Evolutionary conservation across 2,797 vertebrate species (phyloP).

Genomic region (Urophycis tenuis): DNA sequence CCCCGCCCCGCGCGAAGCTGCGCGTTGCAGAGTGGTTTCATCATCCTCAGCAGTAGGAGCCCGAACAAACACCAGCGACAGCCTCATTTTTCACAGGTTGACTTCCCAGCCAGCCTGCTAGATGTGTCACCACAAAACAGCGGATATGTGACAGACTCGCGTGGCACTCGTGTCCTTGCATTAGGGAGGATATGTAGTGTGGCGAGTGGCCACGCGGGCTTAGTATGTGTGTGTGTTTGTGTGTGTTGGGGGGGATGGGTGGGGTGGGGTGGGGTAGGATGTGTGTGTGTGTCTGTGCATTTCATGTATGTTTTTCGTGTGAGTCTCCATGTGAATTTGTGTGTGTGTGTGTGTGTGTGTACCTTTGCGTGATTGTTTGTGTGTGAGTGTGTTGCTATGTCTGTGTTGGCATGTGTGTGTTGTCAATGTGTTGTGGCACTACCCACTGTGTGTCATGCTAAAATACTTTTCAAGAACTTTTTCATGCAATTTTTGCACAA

Average conservation of each 20-base stretch:
- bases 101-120: constrained; percentile 61
- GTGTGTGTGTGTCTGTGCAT: neutral
- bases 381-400: too few species aligned
- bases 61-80: constrained; percentile 67
- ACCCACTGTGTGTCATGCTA: too few species aligned
- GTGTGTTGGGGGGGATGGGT: constrained; percentile 16
- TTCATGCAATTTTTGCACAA: neutral
- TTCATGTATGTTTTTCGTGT: neutral
- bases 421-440: neutral
- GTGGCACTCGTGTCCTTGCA: constrained; percentile 62
- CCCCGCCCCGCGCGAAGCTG: constrained; percentile 55
- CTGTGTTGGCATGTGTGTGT: neutral
- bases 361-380: constrained; percentile 23
- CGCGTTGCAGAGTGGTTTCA: constrained; percentile 66
- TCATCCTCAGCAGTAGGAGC: constrained; percentile 66
- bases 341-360: constrained; percentile 8
- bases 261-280: neutral
- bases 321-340: constrained; percentile 14
- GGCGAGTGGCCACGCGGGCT: constrained; percentile 32
- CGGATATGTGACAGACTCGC: constrained; percentile 62
- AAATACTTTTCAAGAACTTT: neutral
- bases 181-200: constrained; percentile 55
- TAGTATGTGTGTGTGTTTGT: constrained; percentile 24
- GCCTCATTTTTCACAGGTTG: constrained; percentile 71
- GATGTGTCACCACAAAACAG: constrained; percentile 61